A percentile compares a stretch with the other conserved stretches of the same genome.
Evolutionary conservation across 2,113 vertebrate genomes (phyloP).

Genomic region (Colinus virginianus): DNA sequence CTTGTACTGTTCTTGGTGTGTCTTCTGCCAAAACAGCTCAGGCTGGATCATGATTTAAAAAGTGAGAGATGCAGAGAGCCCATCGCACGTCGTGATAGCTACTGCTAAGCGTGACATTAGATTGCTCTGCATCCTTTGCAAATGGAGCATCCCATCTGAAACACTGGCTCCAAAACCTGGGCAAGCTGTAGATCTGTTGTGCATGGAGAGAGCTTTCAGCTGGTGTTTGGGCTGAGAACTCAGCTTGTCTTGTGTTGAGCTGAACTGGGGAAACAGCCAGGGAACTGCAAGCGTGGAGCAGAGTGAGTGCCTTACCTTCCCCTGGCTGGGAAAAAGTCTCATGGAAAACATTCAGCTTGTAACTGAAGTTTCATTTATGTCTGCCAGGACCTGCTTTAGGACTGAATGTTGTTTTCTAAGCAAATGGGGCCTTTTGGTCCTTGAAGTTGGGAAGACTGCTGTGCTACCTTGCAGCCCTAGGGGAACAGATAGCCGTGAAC

Average conservation of each 20-base stretch:
- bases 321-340: slow-evolving; percentile 7
- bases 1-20: background rate
- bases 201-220: background rate
- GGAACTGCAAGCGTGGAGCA: background rate
- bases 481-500: background rate
- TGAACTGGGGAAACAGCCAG: background rate
- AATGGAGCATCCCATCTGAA: background rate
- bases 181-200: background rate
- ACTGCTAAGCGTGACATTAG: background rate
- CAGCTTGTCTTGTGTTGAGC: background rate
- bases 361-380: slow-evolving; percentile 24
- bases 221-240: background rate
- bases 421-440: background rate
- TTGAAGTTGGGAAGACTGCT: background rate
- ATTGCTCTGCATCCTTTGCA: background rate
- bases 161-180: background rate
- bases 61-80: background rate
- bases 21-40: background rate
- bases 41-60: background rate
- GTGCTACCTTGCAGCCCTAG: background rate
- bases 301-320: background rate
- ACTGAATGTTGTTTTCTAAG: slow-evolving; percentile 29
- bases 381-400: background rate
- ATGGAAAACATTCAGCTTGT: slow-evolving; percentile 23
- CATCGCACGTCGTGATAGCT: accelerated